Evolutionary conservation across 1,140 invertebrate species (phyloP).

Genomic region (Bathynomus jamesi): DNA sequence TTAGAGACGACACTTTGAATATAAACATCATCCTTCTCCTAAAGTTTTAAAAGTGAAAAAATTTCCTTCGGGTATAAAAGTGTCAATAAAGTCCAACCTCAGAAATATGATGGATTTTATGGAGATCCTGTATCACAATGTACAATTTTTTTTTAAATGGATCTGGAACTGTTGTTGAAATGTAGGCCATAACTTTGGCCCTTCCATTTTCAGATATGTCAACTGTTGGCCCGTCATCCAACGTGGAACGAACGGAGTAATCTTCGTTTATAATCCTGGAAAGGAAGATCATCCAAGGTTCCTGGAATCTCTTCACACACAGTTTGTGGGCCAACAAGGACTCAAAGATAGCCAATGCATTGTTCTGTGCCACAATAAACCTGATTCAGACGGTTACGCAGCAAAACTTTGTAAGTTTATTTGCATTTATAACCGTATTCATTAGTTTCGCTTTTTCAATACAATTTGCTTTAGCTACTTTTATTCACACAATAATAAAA

Average conservation of each 20-base stretch:
- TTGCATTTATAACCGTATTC: not conserved
- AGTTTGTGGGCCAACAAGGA: constrained; percentile 55
- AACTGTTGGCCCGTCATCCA: constrained; percentile 68
- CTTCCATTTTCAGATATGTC: constrained; percentile 60
- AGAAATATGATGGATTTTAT: not conserved
- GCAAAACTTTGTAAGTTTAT: constrained; percentile 20
- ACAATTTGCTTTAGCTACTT: too few relatives aligned
- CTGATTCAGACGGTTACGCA: constrained; percentile 16
- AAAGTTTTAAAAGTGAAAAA: too few relatives aligned
- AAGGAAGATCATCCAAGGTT: constrained; percentile 52
- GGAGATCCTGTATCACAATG: not conserved
- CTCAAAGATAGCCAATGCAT: constrained; percentile 41
- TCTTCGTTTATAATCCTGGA: constrained; percentile 60
- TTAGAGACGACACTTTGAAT: too few relatives aligned
- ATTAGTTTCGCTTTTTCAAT: too few relatives aligned
- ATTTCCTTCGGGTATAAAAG: too few relatives aligned
- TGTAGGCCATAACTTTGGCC: too few relatives aligned
- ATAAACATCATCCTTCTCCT: too few relatives aligned
- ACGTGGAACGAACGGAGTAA: constrained; percentile 59
- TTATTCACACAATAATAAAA: too few relatives aligned
- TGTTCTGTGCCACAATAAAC: constrained; percentile 40
- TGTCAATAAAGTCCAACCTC: too few relatives aligned
- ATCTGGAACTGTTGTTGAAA: too few relatives aligned
- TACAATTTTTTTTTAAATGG: not conserved
- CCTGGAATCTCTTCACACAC: constrained; percentile 62